Base-by-base conservation (phyloP, 2,888 invertebrate genomes). In the Cosmia trapezina region DNA sequence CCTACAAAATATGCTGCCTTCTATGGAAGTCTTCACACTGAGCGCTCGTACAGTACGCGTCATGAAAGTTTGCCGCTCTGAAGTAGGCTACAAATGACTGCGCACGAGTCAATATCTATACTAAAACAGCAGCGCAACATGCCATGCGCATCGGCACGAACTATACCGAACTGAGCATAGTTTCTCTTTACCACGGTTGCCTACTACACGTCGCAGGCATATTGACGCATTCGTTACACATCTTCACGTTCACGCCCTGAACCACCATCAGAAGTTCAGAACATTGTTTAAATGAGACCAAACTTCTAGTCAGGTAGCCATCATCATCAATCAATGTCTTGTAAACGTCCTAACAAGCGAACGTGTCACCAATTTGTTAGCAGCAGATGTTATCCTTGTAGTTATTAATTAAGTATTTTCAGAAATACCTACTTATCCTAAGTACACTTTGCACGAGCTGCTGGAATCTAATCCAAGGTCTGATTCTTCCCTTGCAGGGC, bases 241-340 rank as follows among this genome's bases (percentile, higher is more conserved):
- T 19, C 17, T 41, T 53, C 5, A 17, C n/a, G n/a, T n/a, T n/a
- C n/a, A 19, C 11, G 11, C 12, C 8, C 22, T 22, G 22, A 49
- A 19, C 14, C 12, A 43, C 8, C 22, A 51, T n/a, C 45, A 45
- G 43, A 51, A 47, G 8, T 51, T 53, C 12, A 66, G 37, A 66
- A 45, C 3, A 22, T 51, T 33, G 22, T 19, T 49, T 11, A 37
- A n/a, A 49, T 47, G 17, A 53, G 9, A 22, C 5, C 12, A 7
- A 43, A 45, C 22, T n/a, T 57, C 47, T 17, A 22, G 59, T 19
- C 22, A 47, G 49, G 4, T 19, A 43, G n/a, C n/a, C 53, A 43
- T 54, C 53, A 76, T 41, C 41, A 41, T 74, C 41, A 43, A 47
- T 74, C 76, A 61, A 68, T 54, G 60, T 54, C 53, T 54, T 12